phyloP scores from a whole-genome alignment of 2,888 invertebrate genomes.

The Nezara viridula region DNA sequence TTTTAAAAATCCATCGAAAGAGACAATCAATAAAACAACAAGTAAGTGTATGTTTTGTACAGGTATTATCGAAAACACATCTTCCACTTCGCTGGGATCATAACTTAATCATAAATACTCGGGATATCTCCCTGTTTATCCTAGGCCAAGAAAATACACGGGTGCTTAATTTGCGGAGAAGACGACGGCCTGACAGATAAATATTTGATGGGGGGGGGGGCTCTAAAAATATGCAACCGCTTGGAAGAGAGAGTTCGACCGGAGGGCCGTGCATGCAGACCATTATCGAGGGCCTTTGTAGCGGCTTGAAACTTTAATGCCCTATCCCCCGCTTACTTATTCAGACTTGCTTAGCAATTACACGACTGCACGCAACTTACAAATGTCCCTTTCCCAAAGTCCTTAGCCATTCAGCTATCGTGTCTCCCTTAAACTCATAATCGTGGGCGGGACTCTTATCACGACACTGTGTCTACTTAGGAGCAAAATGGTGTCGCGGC shows the following conservation, averaged over 20 bases:
- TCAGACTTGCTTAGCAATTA: constrained; percentile 52
- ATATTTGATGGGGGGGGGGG: constrained; percentile 7
- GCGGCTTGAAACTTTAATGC: constrained; percentile 18
- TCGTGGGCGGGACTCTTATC: constrained; percentile 56
- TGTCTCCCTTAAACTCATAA: constrained; percentile 55
- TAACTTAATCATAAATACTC: neutral
- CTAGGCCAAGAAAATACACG: neutral
- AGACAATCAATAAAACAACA: neutral
- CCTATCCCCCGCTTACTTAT: constrained; percentile 40
- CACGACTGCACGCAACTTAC: constrained; percentile 56
- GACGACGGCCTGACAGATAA: constrained; percentile 12
- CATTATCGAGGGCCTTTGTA: constrained; percentile 38
- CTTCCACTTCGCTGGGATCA: neutral
- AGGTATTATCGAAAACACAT: neutral
- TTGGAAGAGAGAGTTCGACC: neutral
- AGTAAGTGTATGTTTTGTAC: neutral
- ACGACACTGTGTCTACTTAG: constrained; percentile 49
- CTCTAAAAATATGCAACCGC: constrained; percentile 19
- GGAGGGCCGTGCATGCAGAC: neutral
- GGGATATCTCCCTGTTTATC: neutral
- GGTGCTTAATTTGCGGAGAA: neutral
- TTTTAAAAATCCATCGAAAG: neutral
- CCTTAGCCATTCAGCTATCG: constrained; percentile 59
- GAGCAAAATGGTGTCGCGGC: constrained; percentile 28
- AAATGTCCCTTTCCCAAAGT: constrained; percentile 58